Evolutionary conservation across 2,113 vertebrate genomes (phyloP).

Genomic region (Pipra filicauda): DNA sequence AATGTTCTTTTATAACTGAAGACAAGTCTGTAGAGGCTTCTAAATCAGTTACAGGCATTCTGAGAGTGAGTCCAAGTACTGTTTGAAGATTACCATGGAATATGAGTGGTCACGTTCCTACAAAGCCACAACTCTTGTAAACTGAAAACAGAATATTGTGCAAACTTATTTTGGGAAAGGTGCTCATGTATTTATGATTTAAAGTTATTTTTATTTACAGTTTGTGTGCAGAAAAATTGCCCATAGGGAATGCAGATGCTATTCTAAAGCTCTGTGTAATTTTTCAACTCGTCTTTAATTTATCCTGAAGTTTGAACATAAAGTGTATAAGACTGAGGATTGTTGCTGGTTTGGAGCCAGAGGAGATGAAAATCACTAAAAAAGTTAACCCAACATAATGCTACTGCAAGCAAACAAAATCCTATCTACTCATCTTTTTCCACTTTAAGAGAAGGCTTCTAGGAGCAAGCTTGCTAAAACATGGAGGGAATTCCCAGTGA

Average conservation of each 20-base stretch:
- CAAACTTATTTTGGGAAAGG: not conserved
- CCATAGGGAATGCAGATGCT: not conserved
- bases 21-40: constrained; percentile 17
- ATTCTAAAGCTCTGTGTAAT: not conserved
- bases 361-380: not conserved
- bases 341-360: not conserved
- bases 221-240: not conserved
- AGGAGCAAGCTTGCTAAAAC: not conserved
- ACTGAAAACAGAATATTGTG: constrained; percentile 8
- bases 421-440: not conserved
- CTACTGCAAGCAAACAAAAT: not conserved
- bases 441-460: not conserved
- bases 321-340: not conserved
- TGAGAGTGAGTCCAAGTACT: not conserved
- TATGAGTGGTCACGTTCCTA: constrained; percentile 13
- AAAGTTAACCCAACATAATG: not conserved
- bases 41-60: constrained; percentile 41
- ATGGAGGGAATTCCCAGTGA: not conserved
- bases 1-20: constrained; percentile 34
- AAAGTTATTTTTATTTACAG: not conserved
- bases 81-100: not conserved
- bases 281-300: not conserved
- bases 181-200: not conserved
- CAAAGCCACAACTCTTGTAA: constrained; percentile 20
- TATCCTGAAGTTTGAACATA: not conserved